Percentiles rank a stretch among this genome's conserved stretches.
phyloP scores from a whole-genome alignment of 1,140 invertebrate species.

The Apis cerana region DNA sequence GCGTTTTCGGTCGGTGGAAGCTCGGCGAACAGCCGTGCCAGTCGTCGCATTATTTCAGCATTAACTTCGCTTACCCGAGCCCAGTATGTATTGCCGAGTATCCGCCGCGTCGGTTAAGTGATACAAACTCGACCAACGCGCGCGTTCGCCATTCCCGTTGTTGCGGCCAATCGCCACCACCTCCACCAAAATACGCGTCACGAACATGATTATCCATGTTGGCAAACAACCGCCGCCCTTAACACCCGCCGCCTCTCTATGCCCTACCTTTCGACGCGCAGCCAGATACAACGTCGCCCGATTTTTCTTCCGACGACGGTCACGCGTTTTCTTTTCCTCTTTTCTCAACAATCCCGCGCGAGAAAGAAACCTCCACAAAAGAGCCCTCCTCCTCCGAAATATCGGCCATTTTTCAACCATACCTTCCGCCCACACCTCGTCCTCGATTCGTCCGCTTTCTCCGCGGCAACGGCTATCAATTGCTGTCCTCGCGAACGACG shows the following conservation, averaged over 20 bases:
- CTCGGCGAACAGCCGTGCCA: slow-evolving; percentile 5
- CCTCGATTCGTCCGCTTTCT: slow-evolving; percentile 37
- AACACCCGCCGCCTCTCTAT: slow-evolving; percentile 39
- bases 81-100: slow-evolving; percentile 20
- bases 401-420: slow-evolving; percentile 4
- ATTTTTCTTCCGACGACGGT: neutral
- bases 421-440: slow-evolving; percentile 27
- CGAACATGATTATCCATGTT: slow-evolving; percentile 65
- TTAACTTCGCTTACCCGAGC: slow-evolving; percentile 58
- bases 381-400: neutral
- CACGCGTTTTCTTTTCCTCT: too few relatives aligned
- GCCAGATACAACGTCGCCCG: too few relatives aligned
- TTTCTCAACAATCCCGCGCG: too few relatives aligned
- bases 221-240: slow-evolving; percentile 60
- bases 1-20: slow-evolving; percentile 34
- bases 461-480: slow-evolving; percentile 20
- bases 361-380: too few relatives aligned
- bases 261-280: slow-evolving; percentile 23
- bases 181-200: slow-evolving; percentile 49
- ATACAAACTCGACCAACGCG: slow-evolving; percentile 55
- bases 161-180: neutral
- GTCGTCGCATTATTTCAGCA: slow-evolving; percentile 67
- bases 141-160: neutral
- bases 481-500: slow-evolving; percentile 2
- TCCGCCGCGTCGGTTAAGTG: slow-evolving; percentile 60